A percentile compares a stretch with the other conserved stretches of the same genome.
These are phyloP conservation scores for Tachycineta bicolor DNA, from an alignment of 2,113 vertebrate species.

Conservation along the genomic window DNA sequence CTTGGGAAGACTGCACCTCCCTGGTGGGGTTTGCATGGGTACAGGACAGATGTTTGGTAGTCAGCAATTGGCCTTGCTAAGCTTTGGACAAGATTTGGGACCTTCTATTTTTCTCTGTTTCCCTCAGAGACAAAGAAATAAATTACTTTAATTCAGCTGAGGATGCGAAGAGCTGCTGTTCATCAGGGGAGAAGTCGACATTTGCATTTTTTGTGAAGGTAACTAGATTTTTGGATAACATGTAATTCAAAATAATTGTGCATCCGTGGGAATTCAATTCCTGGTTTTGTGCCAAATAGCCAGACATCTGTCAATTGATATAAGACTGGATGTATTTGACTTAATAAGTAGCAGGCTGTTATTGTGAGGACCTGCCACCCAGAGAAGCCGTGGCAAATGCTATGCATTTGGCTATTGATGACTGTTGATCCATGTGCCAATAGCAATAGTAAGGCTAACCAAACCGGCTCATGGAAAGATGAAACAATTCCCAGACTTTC, in stretches of 20 bases:
- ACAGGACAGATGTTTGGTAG: constrained; percentile 35
- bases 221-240: not conserved
- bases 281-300: not conserved
- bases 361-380: not conserved
- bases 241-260: not conserved
- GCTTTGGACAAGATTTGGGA: not conserved
- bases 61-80: not conserved
- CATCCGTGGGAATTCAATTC: not conserved
- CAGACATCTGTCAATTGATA: constrained; percentile 34
- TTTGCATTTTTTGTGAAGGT: not conserved
- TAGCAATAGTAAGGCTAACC: not conserved
- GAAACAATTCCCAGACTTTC: not conserved
- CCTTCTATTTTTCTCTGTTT: not conserved
- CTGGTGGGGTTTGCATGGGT: not conserved
- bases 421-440: not conserved
- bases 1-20: not conserved
- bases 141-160: not conserved
- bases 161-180: not conserved
- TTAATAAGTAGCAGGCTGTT: constrained; percentile 20
- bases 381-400: not conserved
- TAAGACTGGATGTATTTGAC: not conserved
- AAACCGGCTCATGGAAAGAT: not conserved
- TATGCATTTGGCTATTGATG: not conserved
- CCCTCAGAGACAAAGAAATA: not conserved
- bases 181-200: not conserved